Evolutionary conservation across 2,888 invertebrate species (phyloP).

Genomic region (Adelognathus sp.): DNA sequence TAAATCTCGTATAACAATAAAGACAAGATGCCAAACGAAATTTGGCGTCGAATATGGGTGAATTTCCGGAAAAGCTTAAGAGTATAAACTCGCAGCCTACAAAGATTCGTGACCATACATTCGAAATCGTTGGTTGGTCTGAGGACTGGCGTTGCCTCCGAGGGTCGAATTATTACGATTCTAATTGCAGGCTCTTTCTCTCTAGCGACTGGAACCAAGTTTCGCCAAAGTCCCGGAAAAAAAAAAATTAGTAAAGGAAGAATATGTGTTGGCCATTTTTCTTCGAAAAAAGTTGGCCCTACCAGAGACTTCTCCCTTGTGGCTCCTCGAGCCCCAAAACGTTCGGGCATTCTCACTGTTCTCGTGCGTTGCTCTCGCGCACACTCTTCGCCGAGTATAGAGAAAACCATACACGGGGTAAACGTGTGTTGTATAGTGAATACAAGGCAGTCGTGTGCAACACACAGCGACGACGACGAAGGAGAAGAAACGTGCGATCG

Average conservation of each 20-base stretch:
- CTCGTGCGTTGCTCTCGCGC: neutral
- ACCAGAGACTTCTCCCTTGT: neutral
- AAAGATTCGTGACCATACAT: neutral
- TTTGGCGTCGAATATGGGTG: no score
- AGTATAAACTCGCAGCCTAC: neutral
- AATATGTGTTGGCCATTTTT: neutral
- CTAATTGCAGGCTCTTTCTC: conserved; percentile 42
- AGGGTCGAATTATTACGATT: conserved; percentile 43
- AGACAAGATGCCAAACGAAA: no score
- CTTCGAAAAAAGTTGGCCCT: neutral
- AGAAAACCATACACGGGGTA: no score
- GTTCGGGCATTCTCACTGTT: neutral
- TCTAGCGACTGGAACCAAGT: conserved; percentile 6
- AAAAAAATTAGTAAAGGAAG: neutral
- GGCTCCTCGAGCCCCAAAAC: neutral
- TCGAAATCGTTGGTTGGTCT: no score
- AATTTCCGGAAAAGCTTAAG: neutral
- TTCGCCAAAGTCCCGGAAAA: neutral
- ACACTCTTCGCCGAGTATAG: neutral
- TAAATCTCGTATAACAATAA: no score
- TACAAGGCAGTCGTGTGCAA: neutral
- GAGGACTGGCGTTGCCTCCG: neutral
- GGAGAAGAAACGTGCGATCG: neutral
- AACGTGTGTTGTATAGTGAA: no score
- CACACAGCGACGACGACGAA: conserved; percentile 1